A percentile compares a stretch with the other conserved stretches of the same genome.
Conservation (phyloP, 2,888 invertebrate species). For the Cylloceria caligata region DNA sequence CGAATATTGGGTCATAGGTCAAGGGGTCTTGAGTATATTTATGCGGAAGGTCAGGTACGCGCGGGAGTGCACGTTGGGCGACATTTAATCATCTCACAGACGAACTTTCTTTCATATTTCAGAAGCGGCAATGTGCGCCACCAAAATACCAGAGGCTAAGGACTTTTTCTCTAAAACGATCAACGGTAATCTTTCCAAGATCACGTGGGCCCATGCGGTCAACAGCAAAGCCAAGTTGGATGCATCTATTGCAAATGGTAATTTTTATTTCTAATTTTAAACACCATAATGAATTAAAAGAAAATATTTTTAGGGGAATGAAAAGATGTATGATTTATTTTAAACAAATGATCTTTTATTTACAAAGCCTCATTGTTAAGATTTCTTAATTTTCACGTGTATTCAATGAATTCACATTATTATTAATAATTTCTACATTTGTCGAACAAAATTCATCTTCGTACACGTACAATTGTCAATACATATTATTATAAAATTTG, state of each 20-base stretch:
- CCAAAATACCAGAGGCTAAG: constrained; percentile 73
- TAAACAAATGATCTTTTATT: too few relatives aligned
- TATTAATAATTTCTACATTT: too few relatives aligned
- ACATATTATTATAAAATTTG: too few relatives aligned
- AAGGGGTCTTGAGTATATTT: constrained; percentile 74
- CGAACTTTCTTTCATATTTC: constrained; percentile 67
- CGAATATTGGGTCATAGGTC: constrained; percentile 77
- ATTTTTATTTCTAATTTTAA: constrained; percentile 37
- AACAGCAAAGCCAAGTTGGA: constrained; percentile 89
- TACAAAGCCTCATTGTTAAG: too few relatives aligned
- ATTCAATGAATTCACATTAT: too few relatives aligned
- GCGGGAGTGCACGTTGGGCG: constrained; percentile 14
- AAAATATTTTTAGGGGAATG: background rate
- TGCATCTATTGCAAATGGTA: constrained; percentile 86
- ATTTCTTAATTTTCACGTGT: too few relatives aligned
- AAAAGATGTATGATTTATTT: too few relatives aligned
- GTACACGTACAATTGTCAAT: too few relatives aligned
- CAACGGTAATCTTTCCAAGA: constrained; percentile 88
- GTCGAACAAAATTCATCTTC: too few relatives aligned
- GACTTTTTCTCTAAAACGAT: constrained; percentile 85
- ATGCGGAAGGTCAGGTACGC: constrained; percentile 70
- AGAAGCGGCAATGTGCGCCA: constrained; percentile 76
- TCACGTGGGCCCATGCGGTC: constrained; percentile 95
- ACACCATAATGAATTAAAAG: background rate
- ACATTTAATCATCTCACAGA: constrained; percentile 44